phyloP scores from a whole-genome alignment of 2,888 invertebrate species.

The Labia minor region DNA sequence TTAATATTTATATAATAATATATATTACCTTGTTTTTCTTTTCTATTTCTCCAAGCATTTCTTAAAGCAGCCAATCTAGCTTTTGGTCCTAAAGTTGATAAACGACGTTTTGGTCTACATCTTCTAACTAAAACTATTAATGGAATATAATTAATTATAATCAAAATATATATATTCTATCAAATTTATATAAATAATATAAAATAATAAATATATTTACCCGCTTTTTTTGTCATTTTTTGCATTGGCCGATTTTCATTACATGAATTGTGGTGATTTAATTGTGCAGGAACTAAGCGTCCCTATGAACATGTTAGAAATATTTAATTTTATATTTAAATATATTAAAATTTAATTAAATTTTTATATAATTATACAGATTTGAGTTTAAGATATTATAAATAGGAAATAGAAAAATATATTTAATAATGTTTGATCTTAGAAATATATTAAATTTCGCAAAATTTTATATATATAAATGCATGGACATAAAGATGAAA shows the following conservation, averaged over 20 bases:
- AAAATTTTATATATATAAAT: too few species aligned
- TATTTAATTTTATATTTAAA: too few species aligned
- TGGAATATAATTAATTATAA: too few species aligned
- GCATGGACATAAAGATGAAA: too few species aligned
- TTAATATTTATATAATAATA: neutral
- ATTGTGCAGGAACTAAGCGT: neutral
- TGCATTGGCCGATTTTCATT: neutral
- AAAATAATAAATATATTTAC: neutral
- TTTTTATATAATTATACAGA: too few species aligned
- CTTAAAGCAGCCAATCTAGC: slow-evolving; percentile 37
- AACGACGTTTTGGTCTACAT: slow-evolving; percentile 35
- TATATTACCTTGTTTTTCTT: neutral
- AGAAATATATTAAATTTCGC: too few species aligned
- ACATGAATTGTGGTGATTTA: neutral
- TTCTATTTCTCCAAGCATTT: slow-evolving; percentile 31
- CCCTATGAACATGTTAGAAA: neutral
- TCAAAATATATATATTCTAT: too few species aligned
- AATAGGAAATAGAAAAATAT: too few species aligned
- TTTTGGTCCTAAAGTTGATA: slow-evolving; percentile 37
- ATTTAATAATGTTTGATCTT: too few species aligned
- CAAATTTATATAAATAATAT: too few species aligned
- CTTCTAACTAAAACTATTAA: slow-evolving; percentile 23
- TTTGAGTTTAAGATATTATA: too few species aligned
- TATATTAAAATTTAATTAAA: too few species aligned
- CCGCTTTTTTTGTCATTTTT: neutral